phyloP scores from a whole-genome alignment of 2,797 vertebrate genomes.

The Neomorphus geoffroyi region DNA sequence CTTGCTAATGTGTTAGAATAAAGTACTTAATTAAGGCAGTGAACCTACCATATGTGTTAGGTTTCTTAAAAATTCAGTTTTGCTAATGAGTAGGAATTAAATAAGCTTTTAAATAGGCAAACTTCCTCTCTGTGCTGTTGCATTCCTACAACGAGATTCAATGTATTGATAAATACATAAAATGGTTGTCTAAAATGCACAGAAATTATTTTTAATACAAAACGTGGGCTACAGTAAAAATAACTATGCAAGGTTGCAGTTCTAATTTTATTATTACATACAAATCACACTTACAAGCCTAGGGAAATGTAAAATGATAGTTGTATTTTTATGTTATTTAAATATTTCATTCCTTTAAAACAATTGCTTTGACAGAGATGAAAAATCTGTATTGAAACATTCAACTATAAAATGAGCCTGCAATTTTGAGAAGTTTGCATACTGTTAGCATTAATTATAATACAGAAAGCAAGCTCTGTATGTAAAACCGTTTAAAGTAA shows the following conservation, averaged over 20 bases:
- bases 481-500: background rate
- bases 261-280: background rate
- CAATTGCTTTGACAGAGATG: background rate
- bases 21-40: background rate
- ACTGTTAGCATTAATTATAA: background rate
- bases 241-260: background rate
- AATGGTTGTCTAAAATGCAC: background rate
- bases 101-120: background rate
- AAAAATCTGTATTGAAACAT: background rate
- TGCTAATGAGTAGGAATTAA: background rate
- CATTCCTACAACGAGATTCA: background rate
- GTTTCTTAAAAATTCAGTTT: background rate
- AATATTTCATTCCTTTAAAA: background rate
- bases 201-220: constrained; percentile 11
- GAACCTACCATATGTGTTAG: background rate
- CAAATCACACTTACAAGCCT: background rate
- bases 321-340: background rate
- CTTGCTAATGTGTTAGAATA: background rate
- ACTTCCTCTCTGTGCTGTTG: background rate
- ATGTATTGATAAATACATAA: background rate
- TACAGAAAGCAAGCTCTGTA: background rate
- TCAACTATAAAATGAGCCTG: background rate
- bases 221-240: background rate
- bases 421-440: background rate
- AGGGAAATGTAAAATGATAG: background rate